phyloP scores from a whole-genome alignment of 1,140 invertebrate genomes.

The Myzus persicae region DNA sequence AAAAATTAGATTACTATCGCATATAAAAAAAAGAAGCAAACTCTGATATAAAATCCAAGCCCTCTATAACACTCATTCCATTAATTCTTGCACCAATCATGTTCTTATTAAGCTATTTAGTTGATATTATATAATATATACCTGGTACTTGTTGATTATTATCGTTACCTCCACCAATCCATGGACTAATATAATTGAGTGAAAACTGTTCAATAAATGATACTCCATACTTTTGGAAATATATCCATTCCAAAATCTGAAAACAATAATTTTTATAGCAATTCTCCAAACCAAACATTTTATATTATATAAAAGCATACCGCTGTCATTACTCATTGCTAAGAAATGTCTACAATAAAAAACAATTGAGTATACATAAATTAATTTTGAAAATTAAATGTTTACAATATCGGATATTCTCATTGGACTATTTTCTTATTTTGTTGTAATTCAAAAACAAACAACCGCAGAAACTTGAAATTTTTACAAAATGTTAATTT shows the following conservation, averaged over 20 bases:
- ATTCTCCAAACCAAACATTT: background rate
- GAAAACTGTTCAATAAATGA: slow-evolving; percentile 98
- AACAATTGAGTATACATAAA: background rate
- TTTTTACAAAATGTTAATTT: too few relatives aligned
- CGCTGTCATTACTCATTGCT: background rate
- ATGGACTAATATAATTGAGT: slow-evolving; percentile 91
- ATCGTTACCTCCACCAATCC: slow-evolving; percentile 83
- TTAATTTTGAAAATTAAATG: too few relatives aligned
- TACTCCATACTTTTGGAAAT: slow-evolving; percentile 97
- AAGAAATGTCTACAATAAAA: background rate
- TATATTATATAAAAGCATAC: background rate
- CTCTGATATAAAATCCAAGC: too few relatives aligned
- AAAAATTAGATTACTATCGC: too few relatives aligned
- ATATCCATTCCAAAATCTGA: slow-evolving; percentile 99
- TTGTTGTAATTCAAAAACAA: too few relatives aligned
- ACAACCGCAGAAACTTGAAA: too few relatives aligned
- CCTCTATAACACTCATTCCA: background rate
- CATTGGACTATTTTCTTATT: too few relatives aligned
- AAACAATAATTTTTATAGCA: slow-evolving; percentile 56
- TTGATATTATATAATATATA: background rate
- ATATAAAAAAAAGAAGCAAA: too few relatives aligned
- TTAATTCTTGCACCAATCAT: background rate
- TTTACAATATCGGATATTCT: too few relatives aligned
- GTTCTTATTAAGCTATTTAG: background rate
- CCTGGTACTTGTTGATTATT: slow-evolving; percentile 60